These are phyloP conservation scores for Hemistola chrysoprasaria DNA, from an alignment of 2,888 invertebrate species.

Conservation along the genomic window DNA sequence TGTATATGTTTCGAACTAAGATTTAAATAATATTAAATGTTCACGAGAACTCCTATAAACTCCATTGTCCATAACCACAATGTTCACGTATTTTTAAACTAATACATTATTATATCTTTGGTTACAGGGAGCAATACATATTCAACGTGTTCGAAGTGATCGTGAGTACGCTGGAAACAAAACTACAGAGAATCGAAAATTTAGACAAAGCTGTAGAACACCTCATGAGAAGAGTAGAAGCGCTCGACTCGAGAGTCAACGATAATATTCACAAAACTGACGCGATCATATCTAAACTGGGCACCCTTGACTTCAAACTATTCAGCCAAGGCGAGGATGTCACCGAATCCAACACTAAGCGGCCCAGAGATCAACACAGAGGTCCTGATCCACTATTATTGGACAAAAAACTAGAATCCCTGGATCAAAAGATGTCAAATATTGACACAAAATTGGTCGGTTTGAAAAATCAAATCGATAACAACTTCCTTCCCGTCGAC, in stretches of 20 bases:
- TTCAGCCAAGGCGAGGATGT: conserved; percentile 80
- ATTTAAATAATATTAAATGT: too few relatives aligned
- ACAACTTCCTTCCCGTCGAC: conserved; percentile 89
- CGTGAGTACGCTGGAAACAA: conserved; percentile 93
- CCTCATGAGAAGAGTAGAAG: conserved; percentile 92
- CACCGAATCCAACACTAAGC: conserved; percentile 54
- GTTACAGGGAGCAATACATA: conserved; percentile 92
- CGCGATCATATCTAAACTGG: conserved; percentile 89
- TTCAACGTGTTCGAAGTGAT: conserved; percentile 95
- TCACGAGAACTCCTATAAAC: too few relatives aligned
- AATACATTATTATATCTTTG: conserved; percentile 52
- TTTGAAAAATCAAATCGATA: conserved; percentile 91
- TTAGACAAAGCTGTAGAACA: conserved; percentile 94
- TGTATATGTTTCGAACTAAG: too few relatives aligned
- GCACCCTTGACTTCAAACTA: conserved; percentile 88
- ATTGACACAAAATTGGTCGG: conserved; percentile 90
- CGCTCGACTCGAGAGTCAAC: conserved; percentile 89
- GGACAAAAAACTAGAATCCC: conserved; percentile 85
- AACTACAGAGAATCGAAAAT: conserved; percentile 93
- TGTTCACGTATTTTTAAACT: too few relatives aligned
- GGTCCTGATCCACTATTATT: conserved; percentile 74
- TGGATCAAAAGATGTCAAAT: conserved; percentile 92
- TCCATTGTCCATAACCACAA: too few relatives aligned
- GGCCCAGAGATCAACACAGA: conserved; percentile 35
- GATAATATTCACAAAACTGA: conserved; percentile 94